These are phyloP conservation scores for Metaphire vulgaris DNA, from an alignment of 1,140 invertebrate genomes.

Conservation along the genomic window DNA sequence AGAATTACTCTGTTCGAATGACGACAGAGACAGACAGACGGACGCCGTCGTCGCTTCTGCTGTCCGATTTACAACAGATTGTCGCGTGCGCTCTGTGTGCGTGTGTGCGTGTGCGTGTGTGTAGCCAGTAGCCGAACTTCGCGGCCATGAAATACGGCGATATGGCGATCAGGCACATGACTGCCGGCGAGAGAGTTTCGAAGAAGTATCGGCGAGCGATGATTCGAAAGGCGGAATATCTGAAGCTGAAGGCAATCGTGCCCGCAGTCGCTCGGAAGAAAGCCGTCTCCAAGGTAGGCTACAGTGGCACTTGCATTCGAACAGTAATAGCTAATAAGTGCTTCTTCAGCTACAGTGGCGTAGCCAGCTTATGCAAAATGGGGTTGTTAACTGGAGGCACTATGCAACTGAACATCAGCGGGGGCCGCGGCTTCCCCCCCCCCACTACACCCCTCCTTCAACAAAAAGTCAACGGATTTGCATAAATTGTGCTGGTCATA, in stretches of 20 bases:
- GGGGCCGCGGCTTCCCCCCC: no score
- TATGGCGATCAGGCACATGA: background rate
- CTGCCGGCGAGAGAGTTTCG: background rate
- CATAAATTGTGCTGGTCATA: no score
- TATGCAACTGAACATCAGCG: no score
- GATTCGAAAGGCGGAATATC: background rate
- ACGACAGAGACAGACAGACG: background rate
- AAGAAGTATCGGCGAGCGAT: background rate
- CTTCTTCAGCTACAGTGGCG: no score
- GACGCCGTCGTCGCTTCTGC: background rate
- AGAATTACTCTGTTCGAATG: background rate
- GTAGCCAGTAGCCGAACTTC: background rate
- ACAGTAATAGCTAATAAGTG: no score
- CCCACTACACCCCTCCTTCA: no score
- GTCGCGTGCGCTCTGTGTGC: no score
- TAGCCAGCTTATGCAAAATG: no score
- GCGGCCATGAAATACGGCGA: background rate
- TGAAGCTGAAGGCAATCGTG: background rate
- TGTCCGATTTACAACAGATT: background rate
- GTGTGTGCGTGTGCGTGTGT: no score
- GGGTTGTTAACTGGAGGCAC: no score
- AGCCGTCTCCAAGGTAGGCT: background rate
- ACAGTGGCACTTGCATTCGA: no score
- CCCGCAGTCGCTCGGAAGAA: background rate
- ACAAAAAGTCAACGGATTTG: no score